A percentile compares a stretch with the other conserved stretches of the same genome.
These are phyloP conservation scores for Galbula dea DNA, from an alignment of 2,113 vertebrate species.

Conservation along the genomic window DNA sequence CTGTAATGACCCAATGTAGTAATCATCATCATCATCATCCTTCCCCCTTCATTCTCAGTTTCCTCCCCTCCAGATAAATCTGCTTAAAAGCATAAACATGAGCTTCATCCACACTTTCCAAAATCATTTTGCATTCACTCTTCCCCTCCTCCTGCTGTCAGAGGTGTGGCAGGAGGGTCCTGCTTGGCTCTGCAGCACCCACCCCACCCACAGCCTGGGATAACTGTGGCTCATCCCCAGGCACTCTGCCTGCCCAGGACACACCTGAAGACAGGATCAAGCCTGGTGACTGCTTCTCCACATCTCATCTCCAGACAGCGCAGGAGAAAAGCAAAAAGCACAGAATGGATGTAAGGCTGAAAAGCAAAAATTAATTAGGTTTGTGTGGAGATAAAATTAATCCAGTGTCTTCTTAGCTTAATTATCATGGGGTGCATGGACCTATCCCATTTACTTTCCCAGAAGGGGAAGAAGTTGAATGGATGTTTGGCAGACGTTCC, in stretches of 20 bases:
- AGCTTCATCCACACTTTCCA: neutral
- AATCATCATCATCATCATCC: too few relatives aligned
- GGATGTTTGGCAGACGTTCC: neutral
- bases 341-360: conserved; percentile 80
- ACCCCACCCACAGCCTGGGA: neutral
- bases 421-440: neutral
- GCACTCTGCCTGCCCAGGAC: neutral
- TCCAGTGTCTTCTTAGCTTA: neutral
- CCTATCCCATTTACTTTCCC: neutral
- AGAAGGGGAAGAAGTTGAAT: neutral
- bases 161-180: neutral
- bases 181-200: neutral
- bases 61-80: neutral
- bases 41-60: neutral
- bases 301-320: conserved; percentile 77
- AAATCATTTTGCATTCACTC: neutral
- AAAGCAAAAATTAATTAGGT: neutral
- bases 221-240: fast-evolving
- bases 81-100: neutral
- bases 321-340: conserved; percentile 76
- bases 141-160: neutral
- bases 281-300: conserved; percentile 69
- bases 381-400: neutral
- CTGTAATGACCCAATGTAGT: neutral
- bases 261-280: conserved; percentile 83